phyloP scores from a whole-genome alignment of 1,140 invertebrate species.

The Zaprionus davidi region DNA sequence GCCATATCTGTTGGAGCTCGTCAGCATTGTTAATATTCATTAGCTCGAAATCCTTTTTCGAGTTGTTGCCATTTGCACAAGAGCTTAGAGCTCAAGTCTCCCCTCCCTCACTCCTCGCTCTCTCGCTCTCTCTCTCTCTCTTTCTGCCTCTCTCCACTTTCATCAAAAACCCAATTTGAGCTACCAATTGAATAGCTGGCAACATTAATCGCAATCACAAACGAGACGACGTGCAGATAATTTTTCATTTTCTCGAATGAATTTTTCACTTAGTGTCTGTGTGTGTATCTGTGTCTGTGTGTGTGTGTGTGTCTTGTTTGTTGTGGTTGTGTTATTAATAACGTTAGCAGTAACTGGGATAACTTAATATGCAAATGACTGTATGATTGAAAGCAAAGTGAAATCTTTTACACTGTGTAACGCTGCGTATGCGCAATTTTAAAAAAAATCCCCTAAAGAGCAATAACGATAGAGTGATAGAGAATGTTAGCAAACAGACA shows the following conservation, averaged over 20 bases:
- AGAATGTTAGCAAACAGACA: slow-evolving; percentile 7
- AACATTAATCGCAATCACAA: slow-evolving; percentile 74
- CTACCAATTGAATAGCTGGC: slow-evolving; percentile 34
- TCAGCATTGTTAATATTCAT: slow-evolving; percentile 75
- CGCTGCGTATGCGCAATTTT: slow-evolving; percentile 7
- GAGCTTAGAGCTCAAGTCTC: slow-evolving; percentile 51
- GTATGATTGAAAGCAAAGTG: background rate
- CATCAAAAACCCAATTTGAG: slow-evolving; percentile 32
- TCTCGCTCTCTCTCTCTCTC: background rate
- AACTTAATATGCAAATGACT: background rate
- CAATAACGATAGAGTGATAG: background rate
- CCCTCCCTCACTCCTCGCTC: background rate
- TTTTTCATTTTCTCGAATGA: slow-evolving; percentile 68
- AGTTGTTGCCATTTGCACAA: slow-evolving; percentile 48
- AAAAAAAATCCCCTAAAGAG: background rate
- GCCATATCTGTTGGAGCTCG: background rate
- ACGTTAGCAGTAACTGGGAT: background rate
- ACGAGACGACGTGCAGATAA: slow-evolving; percentile 61
- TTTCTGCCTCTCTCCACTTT: background rate
- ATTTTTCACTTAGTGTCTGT: slow-evolving; percentile 48
- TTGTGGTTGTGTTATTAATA: slow-evolving; percentile 2
- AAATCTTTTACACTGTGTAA: background rate
- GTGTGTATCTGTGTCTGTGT: background rate
- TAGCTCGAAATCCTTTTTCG: slow-evolving; percentile 70
- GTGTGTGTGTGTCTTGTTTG: background rate